Evolutionary conservation across 1,140 invertebrate genomes (phyloP).

Genomic region (Mycetomoellerius zeteki): DNA sequence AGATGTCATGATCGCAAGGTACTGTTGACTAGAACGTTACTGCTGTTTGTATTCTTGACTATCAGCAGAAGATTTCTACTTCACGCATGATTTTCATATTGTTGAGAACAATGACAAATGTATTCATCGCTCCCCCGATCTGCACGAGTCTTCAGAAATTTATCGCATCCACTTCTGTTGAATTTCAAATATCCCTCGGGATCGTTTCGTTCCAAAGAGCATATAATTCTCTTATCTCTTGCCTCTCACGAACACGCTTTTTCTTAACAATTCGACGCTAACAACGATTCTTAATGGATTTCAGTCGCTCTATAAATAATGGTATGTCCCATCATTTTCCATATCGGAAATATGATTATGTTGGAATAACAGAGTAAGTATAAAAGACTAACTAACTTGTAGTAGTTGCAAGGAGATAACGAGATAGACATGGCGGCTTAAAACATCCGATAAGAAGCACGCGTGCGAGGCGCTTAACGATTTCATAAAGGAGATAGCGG

Average conservation of each 20-base stretch:
- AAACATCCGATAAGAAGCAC: slow-evolving; percentile 77
- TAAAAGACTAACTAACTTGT: slow-evolving; percentile 62
- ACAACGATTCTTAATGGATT: slow-evolving; percentile 1
- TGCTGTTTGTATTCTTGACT: slow-evolving; percentile 42
- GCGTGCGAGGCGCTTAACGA: slow-evolving; percentile 76
- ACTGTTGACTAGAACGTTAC: slow-evolving; percentile 10
- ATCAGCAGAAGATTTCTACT: slow-evolving; percentile 23
- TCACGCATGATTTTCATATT: slow-evolving; percentile 32
- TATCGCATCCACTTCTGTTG: neutral
- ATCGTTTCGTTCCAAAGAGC: neutral
- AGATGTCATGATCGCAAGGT: slow-evolving; percentile 36
- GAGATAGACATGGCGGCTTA: slow-evolving; percentile 44
- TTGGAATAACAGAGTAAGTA: slow-evolving; percentile 16
- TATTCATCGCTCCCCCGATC: neutral
- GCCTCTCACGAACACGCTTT: neutral
- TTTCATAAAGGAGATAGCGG: slow-evolving; percentile 81
- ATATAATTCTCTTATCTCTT: neutral
- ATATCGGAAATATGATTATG: slow-evolving; percentile 36
- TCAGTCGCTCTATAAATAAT: neutral
- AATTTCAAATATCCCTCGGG: neutral
- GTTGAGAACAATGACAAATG: neutral
- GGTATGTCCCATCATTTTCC: neutral
- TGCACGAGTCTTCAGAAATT: neutral
- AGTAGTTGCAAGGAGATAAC: slow-evolving; percentile 65
- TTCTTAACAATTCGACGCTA: neutral